Evolutionary conservation across 2,797 vertebrate species (phyloP), one percentile per base, ranked within the genome.

Genomic region (Sciaenops ocellatus): DNA sequence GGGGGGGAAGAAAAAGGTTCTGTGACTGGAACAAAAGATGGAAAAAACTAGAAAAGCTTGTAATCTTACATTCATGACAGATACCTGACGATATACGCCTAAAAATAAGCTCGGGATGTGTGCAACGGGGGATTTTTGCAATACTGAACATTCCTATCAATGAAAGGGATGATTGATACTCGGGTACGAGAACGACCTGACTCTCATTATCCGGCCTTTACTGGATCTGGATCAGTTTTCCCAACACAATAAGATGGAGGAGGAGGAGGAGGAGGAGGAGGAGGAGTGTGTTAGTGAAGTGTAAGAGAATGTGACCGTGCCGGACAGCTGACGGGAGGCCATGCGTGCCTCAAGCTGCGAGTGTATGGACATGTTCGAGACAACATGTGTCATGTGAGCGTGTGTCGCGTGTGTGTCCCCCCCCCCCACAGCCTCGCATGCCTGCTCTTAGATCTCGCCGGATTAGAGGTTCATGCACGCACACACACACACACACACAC

Each of bases 141-240:
- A 92, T 83, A 61, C 68, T 86, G 70, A 85, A 90, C 87, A 91
- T 91, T 90, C 89, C 83, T 73, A 38, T 69, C 62, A 51, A 74
- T 75, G 70, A 82, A 55, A 51, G 38, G 59, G 9, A 46, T 47
- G 88, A 85, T 74, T 66, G 79, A 89, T 83, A 73, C 57, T 38
- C 12, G 1, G 52, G 60, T 50, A 55, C 1, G n/a, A 86, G 65
- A 42, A 38, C 13, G 11, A 64, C 22, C 79, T n/a, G 79, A 87
- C 73, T 76, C 70, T 70, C 38, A 59, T 72, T 71, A 79, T 70
- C 9, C 9, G 3, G 9, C 55, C 8, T 28, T 69, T 82, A 72
- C 71, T 84, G 76, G 59, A 71, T 70, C 30, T 22, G 62, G 76
- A 82, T 71, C 69, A 42, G 55, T 68, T 78, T 66, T 60, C 17